Evolutionary conservation across 2,113 vertebrate genomes (phyloP).

Genomic region (Semnornis frantzii): DNA sequence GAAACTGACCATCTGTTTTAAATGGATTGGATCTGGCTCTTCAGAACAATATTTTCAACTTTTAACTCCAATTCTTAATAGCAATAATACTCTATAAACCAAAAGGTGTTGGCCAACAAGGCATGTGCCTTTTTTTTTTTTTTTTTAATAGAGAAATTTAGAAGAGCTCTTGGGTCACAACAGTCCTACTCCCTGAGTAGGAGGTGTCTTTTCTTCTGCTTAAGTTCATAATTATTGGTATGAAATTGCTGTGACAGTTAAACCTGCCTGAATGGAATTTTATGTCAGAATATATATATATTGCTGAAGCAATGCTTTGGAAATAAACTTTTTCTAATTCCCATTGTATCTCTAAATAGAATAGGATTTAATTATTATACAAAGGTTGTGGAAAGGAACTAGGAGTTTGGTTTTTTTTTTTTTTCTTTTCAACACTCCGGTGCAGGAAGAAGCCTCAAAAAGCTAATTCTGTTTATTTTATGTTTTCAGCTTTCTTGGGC

Average conservation of each 20-base stretch:
- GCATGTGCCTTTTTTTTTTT: not conserved
- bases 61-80: slow-evolving; percentile 29
- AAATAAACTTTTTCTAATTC: slow-evolving; percentile 59
- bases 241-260: slow-evolving; percentile 56
- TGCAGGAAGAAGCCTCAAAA: slow-evolving; percentile 30
- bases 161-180: not conserved
- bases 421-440: not conserved
- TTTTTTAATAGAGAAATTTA: not conserved
- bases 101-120: slow-evolving; percentile 51
- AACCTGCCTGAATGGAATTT: slow-evolving; percentile 54
- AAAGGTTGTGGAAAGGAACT: not conserved
- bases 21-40: slow-evolving; percentile 41
- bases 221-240: slow-evolving; percentile 18
- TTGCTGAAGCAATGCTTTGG: slow-evolving; percentile 31
- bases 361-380: slow-evolving; percentile 40
- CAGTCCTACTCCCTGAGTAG: not conserved
- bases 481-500: not conserved
- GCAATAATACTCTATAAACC: slow-evolving; percentile 47
- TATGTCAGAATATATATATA: slow-evolving; percentile 56
- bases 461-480: slow-evolving; percentile 12
- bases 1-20: slow-evolving; percentile 16
- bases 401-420: not conserved
- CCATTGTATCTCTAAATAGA: slow-evolving; percentile 11
- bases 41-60: slow-evolving; percentile 15
- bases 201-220: slow-evolving; percentile 11